A percentile compares a stretch with the other conserved stretches of the same genome.
These are phyloP conservation scores for Acrobasis consociella DNA, from an alignment of 2,888 invertebrate genomes.

Conservation along the genomic window DNA sequence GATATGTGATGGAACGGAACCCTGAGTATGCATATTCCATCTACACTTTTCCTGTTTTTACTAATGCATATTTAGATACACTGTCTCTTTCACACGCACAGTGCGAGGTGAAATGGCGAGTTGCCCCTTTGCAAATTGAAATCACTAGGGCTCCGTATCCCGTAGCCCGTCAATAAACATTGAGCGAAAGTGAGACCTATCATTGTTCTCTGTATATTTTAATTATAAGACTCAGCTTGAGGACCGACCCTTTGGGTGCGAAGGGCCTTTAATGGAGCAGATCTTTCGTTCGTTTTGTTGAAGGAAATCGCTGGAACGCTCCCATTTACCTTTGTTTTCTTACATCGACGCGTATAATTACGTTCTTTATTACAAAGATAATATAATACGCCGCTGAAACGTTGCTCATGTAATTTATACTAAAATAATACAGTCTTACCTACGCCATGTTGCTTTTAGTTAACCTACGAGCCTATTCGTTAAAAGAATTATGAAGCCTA, in stretches of 20 bases:
- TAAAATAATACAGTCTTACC: not conserved
- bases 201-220: constrained; percentile 77
- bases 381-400: constrained; percentile 5
- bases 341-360: constrained; percentile 30
- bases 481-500: too few species aligned
- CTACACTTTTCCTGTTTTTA: constrained; percentile 26
- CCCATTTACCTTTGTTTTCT: constrained; percentile 47
- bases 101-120: constrained; percentile 26
- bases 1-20: too few species aligned
- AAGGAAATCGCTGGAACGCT: constrained; percentile 32
- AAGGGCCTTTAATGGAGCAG: constrained; percentile 51
- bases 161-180: constrained; percentile 69
- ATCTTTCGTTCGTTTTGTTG: constrained; percentile 46
- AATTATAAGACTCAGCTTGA: constrained; percentile 67
- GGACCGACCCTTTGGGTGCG: constrained; percentile 52
- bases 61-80: constrained; percentile 13
- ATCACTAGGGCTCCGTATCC: constrained; percentile 62
- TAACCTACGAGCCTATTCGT: not conserved
- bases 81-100: constrained; percentile 27
- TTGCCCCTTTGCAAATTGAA: constrained; percentile 66
- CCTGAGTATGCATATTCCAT: too few species aligned
- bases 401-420: not conserved
- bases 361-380: constrained; percentile 5
- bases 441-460: not conserved
- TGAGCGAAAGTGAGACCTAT: constrained; percentile 69